Evolutionary conservation across 2,113 vertebrate genomes (phyloP), one percentile per base, ranked within the genome.

Genomic region (Pteropus alecto): DNA sequence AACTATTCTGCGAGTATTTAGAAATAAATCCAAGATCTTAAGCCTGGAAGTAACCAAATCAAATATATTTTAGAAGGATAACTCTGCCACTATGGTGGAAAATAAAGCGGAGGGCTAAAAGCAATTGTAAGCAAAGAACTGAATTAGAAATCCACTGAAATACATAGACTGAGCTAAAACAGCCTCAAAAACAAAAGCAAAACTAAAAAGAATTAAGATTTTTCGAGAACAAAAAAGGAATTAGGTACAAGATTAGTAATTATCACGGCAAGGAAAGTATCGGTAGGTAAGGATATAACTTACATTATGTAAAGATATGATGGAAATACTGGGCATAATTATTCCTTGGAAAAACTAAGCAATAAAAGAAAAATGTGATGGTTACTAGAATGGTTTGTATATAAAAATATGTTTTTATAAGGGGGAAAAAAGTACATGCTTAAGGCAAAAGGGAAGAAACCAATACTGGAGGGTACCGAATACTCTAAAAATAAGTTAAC

Each of bases 101-200:
- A 70, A 30, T 84, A 24, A 92, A 93, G 51, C 7, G 7, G 11
- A 58, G 10, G 15, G 14, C 24, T 77, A 79, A 88, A 85, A 94
- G 33, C 48, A 82, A 93, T 6, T 79, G 48, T 41, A 92, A 93
- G 3, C 14, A 79, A 93, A 86, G 13, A 54, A 22, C 26, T 82
- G 79, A 71, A 81, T 82, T 46, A 71, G 14, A 88, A 89, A 92
- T 68, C 54, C 21, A 71, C 11, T 65, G 51, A 96, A 79, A 94
- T 1, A 81, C 12, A 1, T n/a, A 76, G 5, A 22, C 35, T 93
- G 15, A 93, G 67, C 28, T 33, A 71, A 95, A 82, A 85, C 41
- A 88, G n/a, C 21, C 86, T 85, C 41, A 90, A 95, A 93, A 91
- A 77, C 54, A 87, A 74, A 16, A 70, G 22, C 10, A 93, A 96